These are phyloP conservation scores for Plotosus lineatus DNA, from an alignment of 2,113 vertebrate species.

Conservation along the genomic window DNA sequence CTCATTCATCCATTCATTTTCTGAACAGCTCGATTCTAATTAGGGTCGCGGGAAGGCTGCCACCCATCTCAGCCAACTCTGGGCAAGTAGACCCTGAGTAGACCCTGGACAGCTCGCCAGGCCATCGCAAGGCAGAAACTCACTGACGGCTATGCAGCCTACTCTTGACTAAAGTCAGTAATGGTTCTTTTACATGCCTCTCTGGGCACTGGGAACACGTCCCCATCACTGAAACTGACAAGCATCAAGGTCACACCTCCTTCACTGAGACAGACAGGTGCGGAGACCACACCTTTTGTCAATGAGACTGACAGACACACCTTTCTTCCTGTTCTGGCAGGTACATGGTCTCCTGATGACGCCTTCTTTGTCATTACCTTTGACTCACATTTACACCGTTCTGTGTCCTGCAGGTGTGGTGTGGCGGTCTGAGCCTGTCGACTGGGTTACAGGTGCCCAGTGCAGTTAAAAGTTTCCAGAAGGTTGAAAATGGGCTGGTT, in stretches of 20 bases:
- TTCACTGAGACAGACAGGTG: not conserved
- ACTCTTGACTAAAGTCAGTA: no score
- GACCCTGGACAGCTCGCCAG: no score
- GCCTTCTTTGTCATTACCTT: not conserved
- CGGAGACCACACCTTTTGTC: not conserved
- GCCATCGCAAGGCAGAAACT: no score
- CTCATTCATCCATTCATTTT: no score
- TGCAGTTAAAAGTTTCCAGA: constrained; percentile 82
- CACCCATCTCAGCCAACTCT: no score
- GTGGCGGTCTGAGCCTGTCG: constrained; percentile 81
- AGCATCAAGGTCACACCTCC: not conserved
- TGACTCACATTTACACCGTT: not conserved
- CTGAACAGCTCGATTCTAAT: no score
- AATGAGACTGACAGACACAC: not conserved
- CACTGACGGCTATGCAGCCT: no score
- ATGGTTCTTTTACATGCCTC: no score
- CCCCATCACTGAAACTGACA: no score
- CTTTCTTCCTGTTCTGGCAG: not conserved
- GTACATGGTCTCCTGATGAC: not conserved
- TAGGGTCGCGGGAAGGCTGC: no score
- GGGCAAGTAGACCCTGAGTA: no score
- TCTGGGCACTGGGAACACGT: no score
- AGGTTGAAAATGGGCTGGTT: constrained; percentile 77
- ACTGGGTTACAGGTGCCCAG: constrained; percentile 91
- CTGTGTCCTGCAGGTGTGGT: constrained; percentile 81